Percentiles rank a stretch among this genome's conserved stretches.
Conservation (phyloP, 2,888 invertebrate genomes). For the Chirona hameri region DNA sequence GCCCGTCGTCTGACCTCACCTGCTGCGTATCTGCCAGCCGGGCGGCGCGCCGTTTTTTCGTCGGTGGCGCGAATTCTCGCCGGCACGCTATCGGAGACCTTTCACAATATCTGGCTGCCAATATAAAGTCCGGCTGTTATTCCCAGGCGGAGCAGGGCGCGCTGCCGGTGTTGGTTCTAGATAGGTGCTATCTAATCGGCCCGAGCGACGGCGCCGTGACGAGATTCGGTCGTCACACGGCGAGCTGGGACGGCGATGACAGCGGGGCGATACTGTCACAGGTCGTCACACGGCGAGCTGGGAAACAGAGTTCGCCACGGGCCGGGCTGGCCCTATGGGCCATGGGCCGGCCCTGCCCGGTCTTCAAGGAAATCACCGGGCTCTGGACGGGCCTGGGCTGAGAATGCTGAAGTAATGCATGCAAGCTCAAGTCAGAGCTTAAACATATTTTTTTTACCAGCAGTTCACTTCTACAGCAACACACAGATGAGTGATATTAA, state of each 20-base stretch:
- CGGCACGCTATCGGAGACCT: not conserved
- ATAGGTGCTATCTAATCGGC: not conserved
- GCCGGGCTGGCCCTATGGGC: too few species aligned
- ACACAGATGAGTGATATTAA: too few species aligned
- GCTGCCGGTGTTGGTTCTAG: not conserved
- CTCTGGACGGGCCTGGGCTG: too few species aligned
- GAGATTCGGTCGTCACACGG: not conserved
- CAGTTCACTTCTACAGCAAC: too few species aligned
- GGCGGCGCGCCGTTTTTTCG: not conserved
- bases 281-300: too few species aligned
- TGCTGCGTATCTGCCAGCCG: not conserved
- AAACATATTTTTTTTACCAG: too few species aligned
- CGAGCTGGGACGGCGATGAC: not conserved
- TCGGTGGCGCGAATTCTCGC: not conserved
- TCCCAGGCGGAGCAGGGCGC: not conserved
- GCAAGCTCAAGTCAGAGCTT: too few species aligned
- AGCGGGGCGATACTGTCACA: too few species aligned
- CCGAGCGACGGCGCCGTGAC: not conserved
- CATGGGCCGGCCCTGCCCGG: too few species aligned
- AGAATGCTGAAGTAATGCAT: too few species aligned
- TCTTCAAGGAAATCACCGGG: too few species aligned
- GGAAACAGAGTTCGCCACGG: too few species aligned
- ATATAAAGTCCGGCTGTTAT: constrained; percentile 8
- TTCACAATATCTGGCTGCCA: not conserved
- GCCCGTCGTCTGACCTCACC: not conserved